Evolutionary conservation across 2,797 vertebrate genomes (phyloP).

Genomic region (Poeciliopsis paucimaculata): DNA sequence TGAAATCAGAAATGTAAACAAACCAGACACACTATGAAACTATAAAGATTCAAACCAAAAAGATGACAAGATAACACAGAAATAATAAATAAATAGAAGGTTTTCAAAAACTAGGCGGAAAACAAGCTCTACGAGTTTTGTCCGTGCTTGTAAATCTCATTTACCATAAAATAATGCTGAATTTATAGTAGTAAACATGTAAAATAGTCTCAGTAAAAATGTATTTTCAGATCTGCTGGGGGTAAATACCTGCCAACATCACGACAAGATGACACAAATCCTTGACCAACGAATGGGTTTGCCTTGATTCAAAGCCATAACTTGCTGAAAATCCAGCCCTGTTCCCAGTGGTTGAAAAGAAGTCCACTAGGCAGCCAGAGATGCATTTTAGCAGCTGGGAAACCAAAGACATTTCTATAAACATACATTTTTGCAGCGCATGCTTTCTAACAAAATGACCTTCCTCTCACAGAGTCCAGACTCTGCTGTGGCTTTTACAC

Average conservation of each 20-base stretch:
- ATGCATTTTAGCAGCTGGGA: conserved; percentile 62
- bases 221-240: conserved; percentile 33
- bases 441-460: conserved; percentile 74
- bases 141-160: conserved; percentile 42
- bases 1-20: not conserved
- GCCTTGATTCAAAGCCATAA: conserved; percentile 59
- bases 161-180: conserved; percentile 34
- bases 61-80: not conserved
- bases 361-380: conserved; percentile 66
- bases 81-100: not conserved
- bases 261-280: conserved; percentile 52
- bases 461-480: conserved; percentile 67
- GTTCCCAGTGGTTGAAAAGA: conserved; percentile 40
- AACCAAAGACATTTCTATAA: conserved; percentile 71
- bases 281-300: conserved; percentile 51
- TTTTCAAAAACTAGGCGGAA: not conserved
- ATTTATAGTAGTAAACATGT: conserved; percentile 46
- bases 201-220: conserved; percentile 54
- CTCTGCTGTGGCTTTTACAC: conserved; percentile 82
- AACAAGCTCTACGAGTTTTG: not conserved
- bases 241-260: conserved; percentile 37
- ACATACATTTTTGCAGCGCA: conserved; percentile 67
- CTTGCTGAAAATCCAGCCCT: conserved; percentile 39
- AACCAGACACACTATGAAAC: not conserved
- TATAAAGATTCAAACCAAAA: not conserved